A percentile compares a stretch with the other conserved stretches of the same genome.
phyloP scores from a whole-genome alignment of 2,888 invertebrate species.

The Andrena bucephala region DNA sequence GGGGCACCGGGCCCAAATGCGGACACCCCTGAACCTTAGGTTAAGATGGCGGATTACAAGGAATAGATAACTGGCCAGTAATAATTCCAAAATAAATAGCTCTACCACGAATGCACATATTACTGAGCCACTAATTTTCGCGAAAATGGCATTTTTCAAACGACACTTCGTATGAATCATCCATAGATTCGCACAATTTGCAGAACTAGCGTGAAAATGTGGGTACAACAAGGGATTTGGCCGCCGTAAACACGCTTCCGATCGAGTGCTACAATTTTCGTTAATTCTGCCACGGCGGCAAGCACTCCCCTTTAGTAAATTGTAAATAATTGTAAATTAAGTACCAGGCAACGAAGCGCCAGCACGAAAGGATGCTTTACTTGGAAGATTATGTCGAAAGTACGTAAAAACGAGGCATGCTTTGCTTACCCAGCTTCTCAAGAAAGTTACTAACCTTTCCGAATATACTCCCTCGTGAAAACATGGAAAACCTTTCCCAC shows the following conservation, averaged over 20 bases:
- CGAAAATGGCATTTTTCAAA: slow-evolving; percentile 52
- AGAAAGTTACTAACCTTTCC: slow-evolving; percentile 75
- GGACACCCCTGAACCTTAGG: slow-evolving; percentile 52
- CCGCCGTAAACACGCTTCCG: slow-evolving; percentile 79
- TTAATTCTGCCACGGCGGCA: slow-evolving; percentile 67
- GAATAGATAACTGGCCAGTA: slow-evolving; percentile 64
- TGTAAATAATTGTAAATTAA: slow-evolving; percentile 72
- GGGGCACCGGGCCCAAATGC: slow-evolving; percentile 8
- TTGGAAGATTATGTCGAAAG: slow-evolving; percentile 99
- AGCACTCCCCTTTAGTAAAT: slow-evolving; percentile 71
- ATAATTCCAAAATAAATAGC: slow-evolving; percentile 65
- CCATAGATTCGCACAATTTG: slow-evolving; percentile 52
- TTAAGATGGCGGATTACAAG: slow-evolving; percentile 67
- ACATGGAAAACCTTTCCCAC: slow-evolving; percentile 35
- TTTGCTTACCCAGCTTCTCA: slow-evolving; percentile 64
- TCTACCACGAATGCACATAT: slow-evolving; percentile 40
- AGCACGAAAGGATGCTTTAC: slow-evolving; percentile 92
- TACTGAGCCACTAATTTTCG: slow-evolving; percentile 45
- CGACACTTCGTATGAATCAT: slow-evolving; percentile 36
- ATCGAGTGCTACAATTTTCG: slow-evolving; percentile 75
- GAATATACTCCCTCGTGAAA: slow-evolving; percentile 56
- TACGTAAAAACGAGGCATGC: slow-evolving; percentile 87
- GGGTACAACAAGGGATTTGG: slow-evolving; percentile 74
- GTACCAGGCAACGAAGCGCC: slow-evolving; percentile 67
- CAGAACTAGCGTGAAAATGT: slow-evolving; percentile 65